phyloP scores from a whole-genome alignment of 2,888 invertebrate genomes.

The Athrips mouffetella region DNA sequence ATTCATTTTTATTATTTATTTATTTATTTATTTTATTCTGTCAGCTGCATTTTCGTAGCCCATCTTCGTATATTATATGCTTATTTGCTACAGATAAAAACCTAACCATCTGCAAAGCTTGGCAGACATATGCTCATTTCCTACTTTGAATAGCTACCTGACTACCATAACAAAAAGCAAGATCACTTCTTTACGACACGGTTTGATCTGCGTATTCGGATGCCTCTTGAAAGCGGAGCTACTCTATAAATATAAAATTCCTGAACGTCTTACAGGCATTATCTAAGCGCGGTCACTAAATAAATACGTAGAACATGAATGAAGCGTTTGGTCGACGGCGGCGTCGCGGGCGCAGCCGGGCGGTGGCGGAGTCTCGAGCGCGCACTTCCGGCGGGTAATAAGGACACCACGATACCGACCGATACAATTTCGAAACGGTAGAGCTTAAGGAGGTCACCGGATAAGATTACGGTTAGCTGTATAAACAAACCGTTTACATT shows the following conservation, averaged over 20 bases:
- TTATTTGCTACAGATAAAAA: too few relatives aligned
- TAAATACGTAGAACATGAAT: slow-evolving; percentile 69
- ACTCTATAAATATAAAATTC: slow-evolving; percentile 25
- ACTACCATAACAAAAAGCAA: not conserved
- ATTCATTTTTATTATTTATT: too few relatives aligned
- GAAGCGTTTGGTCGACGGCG: slow-evolving; percentile 57
- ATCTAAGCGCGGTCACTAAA: slow-evolving; percentile 50
- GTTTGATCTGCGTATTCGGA: not conserved
- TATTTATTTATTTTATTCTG: too few relatives aligned
- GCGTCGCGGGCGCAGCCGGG: slow-evolving; percentile 5
- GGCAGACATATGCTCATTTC: too few relatives aligned
- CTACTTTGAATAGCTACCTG: too few relatives aligned
- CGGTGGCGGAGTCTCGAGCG: slow-evolving; percentile 40
- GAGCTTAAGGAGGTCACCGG: slow-evolving; percentile 75
- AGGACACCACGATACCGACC: slow-evolving; percentile 66
- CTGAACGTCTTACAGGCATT: slow-evolving; percentile 33
- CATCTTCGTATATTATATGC: too few relatives aligned
- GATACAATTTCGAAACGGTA: slow-evolving; percentile 76
- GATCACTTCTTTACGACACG: not conserved
- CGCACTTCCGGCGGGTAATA: slow-evolving; percentile 70
- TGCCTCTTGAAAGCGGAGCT: slow-evolving; percentile 3
- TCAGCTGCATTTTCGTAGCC: too few relatives aligned
- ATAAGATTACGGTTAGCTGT: slow-evolving; percentile 77
- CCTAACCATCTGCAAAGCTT: too few relatives aligned
- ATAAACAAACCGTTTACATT: slow-evolving; percentile 77